Evolutionary conservation across 2,113 vertebrate genomes (phyloP).

Genomic region (Vidua macroura): DNA sequence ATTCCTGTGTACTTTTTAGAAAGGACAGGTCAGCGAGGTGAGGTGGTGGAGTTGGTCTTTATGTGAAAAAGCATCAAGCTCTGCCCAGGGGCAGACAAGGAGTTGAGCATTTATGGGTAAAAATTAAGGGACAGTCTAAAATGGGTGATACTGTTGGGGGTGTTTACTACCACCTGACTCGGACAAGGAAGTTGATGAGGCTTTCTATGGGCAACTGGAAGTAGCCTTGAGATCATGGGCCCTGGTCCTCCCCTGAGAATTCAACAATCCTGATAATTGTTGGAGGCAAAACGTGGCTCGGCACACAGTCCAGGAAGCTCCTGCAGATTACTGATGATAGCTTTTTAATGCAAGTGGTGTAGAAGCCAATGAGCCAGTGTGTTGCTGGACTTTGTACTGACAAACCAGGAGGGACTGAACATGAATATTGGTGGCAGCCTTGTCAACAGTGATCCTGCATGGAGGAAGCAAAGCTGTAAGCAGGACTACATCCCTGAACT

Average conservation of each 20-base stretch:
- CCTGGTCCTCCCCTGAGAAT: no score
- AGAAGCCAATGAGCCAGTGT: background rate
- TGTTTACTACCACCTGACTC: background rate
- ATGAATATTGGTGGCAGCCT: background rate
- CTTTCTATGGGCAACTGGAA: background rate
- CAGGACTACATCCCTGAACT: no score
- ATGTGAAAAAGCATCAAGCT: background rate
- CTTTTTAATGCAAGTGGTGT: background rate
- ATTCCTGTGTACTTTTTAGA: background rate
- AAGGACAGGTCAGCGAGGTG: background rate
- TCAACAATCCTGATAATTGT: background rate
- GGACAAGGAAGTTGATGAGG: background rate
- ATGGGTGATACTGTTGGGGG: background rate
- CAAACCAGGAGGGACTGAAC: background rate
- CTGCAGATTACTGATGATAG: background rate
- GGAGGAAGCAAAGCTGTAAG: background rate
- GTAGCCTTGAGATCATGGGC: background rate
- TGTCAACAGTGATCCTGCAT: background rate
- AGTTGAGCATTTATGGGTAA: background rate
- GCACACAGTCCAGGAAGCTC: background rate
- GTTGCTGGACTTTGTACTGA: background rate
- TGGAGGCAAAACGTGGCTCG: fast-evolving
- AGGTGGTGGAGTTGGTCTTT: background rate
- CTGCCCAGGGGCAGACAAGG: background rate
- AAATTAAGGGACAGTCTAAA: background rate